Evolutionary conservation across 2,888 invertebrate species (phyloP).

Genomic region (Cheilosia variabilis): DNA sequence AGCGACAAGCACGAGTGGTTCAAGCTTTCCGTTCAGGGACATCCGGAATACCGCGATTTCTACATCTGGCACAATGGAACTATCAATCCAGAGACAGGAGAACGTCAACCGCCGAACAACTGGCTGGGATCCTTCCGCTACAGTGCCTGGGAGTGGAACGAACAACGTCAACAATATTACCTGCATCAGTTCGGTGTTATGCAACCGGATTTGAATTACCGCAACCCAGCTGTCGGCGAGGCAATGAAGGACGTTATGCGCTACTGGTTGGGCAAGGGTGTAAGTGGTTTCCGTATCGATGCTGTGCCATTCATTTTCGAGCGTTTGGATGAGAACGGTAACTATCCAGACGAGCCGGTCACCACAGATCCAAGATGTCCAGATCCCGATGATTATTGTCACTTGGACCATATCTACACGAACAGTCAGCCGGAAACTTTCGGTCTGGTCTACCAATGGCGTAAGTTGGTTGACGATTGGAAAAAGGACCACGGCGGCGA

Average conservation of each 20-base stretch:
- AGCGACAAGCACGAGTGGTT: slow-evolving; percentile 94
- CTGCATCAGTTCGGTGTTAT: slow-evolving; percentile 86
- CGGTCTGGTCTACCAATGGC: slow-evolving; percentile 88
- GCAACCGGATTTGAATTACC: slow-evolving; percentile 88
- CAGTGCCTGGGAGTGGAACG: slow-evolving; percentile 87
- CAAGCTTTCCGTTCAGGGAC: slow-evolving; percentile 86
- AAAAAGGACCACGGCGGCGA: slow-evolving; percentile 82
- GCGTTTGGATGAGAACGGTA: slow-evolving; percentile 76
- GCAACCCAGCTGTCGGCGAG: slow-evolving; percentile 84
- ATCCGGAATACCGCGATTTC: slow-evolving; percentile 88
- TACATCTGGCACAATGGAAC: slow-evolving; percentile 88
- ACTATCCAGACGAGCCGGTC: slow-evolving; percentile 83
- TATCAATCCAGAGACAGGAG: slow-evolving; percentile 81
- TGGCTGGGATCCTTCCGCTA: slow-evolving; percentile 85
- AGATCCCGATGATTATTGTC: slow-evolving; percentile 84
- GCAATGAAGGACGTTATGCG: slow-evolving; percentile 86
- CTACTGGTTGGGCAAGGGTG: slow-evolving; percentile 87
- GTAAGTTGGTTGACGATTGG: slow-evolving; percentile 86
- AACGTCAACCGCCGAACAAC: slow-evolving; percentile 84
- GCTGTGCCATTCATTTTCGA: slow-evolving; percentile 82
- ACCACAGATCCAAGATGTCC: slow-evolving; percentile 81
- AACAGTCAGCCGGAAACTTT: slow-evolving; percentile 86
- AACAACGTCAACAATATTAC: slow-evolving; percentile 86
- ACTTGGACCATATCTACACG: slow-evolving; percentile 86
- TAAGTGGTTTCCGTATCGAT: slow-evolving; percentile 87